A percentile compares a stretch with the other conserved stretches of the same genome.
phyloP scores from a whole-genome alignment of 2,888 invertebrate genomes.

The Nematopogon swammerdamellus region DNA sequence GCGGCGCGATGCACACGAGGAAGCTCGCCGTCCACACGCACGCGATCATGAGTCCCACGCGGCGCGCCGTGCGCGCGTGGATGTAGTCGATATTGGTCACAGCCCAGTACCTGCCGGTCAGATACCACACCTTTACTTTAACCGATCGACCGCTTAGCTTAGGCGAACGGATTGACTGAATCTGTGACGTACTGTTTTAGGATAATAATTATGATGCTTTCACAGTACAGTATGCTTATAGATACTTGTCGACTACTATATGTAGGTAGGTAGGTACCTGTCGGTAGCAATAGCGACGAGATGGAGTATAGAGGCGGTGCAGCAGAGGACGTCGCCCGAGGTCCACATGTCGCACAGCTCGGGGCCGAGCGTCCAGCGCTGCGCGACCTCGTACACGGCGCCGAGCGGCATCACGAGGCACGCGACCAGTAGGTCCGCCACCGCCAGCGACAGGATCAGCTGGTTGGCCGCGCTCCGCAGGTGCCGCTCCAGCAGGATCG shows the following conservation, averaged over 20 bases:
- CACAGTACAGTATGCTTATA: too few relatives aligned
- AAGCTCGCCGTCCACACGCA: conserved; percentile 82
- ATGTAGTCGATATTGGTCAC: conserved; percentile 90
- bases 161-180: too few relatives aligned
- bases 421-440: conserved; percentile 88
- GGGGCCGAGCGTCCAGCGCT: conserved; percentile 82
- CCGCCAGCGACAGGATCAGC: conserved; percentile 84
- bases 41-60: conserved; percentile 77
- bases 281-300: conserved; percentile 79
- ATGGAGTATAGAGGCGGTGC: conserved; percentile 79
- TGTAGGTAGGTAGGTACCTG: conserved; percentile 60
- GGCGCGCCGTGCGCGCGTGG: conserved; percentile 72
- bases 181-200: too few relatives aligned
- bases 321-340: conserved; percentile 87
- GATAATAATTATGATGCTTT: too few relatives aligned
- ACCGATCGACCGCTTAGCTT: too few relatives aligned
- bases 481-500: conserved; percentile 82
- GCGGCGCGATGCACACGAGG: conserved; percentile 82
- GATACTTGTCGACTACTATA: too few relatives aligned
- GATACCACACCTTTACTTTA: too few relatives aligned
- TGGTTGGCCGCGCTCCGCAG: conserved; percentile 89
- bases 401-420: conserved; percentile 76
- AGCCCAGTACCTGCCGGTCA: conserved; percentile 72
- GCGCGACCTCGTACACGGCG: conserved; percentile 74
- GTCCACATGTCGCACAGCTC: conserved; percentile 94